phyloP scores from a whole-genome alignment of 2,113 vertebrate species.

The Nycticryphes semicollaris region DNA sequence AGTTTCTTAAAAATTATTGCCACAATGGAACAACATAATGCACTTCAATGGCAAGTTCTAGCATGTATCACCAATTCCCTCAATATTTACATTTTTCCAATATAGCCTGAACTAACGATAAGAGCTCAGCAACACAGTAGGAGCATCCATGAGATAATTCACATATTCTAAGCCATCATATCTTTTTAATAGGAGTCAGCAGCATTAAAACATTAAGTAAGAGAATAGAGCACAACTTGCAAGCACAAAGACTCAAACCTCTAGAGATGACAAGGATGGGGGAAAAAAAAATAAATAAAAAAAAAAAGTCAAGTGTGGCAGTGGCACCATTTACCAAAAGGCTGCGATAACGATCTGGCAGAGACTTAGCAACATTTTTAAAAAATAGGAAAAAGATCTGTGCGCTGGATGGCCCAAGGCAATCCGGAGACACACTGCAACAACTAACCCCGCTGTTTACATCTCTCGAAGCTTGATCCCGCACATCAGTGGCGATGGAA shows the following conservation, averaged over 20 bases:
- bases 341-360: neutral
- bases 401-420: neutral
- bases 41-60: neutral
- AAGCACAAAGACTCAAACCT: neutral
- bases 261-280: neutral
- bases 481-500: neutral
- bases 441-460: neutral
- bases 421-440: neutral
- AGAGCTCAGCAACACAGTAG: neutral
- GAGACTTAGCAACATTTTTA: neutral
- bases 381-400: neutral
- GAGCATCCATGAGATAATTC: neutral
- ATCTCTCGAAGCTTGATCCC: neutral
- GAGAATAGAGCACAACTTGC: neutral
- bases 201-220: neutral
- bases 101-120: neutral
- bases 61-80: neutral
- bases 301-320: neutral
- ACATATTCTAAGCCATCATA: neutral
- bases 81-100: neutral
- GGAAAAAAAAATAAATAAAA: neutral
- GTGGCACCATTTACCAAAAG: neutral
- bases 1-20: neutral
- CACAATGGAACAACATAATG: neutral
- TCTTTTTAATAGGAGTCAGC: neutral